These are phyloP conservation scores for Paracyclopina nana DNA, from an alignment of 1,140 invertebrate species.

Conservation along the genomic window DNA sequence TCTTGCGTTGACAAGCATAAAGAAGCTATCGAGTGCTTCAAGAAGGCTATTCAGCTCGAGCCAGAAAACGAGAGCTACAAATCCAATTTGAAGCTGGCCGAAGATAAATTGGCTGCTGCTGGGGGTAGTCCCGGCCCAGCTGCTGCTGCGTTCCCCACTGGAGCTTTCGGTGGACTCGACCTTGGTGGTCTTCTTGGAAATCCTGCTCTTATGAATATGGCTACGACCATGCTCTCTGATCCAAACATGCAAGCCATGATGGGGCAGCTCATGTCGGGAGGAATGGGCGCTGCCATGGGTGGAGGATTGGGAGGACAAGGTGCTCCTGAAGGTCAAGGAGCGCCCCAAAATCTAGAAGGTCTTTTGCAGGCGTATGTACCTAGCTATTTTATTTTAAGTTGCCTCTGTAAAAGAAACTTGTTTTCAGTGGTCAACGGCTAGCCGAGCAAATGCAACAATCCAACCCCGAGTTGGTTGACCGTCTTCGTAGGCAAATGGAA, in stretches of 20 bases:
- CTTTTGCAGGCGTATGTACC: slow-evolving; percentile 19
- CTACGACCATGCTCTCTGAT: slow-evolving; percentile 50
- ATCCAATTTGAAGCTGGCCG: slow-evolving; percentile 51
- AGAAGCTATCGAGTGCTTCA: slow-evolving; percentile 63
- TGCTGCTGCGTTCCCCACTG: slow-evolving; percentile 19
- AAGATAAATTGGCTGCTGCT: slow-evolving; percentile 33
- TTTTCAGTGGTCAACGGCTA: slow-evolving; percentile 40
- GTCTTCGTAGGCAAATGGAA: slow-evolving; percentile 33
- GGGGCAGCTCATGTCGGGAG: slow-evolving; percentile 26
- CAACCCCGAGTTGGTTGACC: slow-evolving; percentile 44
- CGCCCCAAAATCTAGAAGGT: slow-evolving; percentile 15
- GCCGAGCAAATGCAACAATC: slow-evolving; percentile 41
- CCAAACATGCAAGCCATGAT: slow-evolving; percentile 50
- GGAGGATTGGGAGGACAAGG: slow-evolving; percentile 18
- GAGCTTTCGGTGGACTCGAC: slow-evolving; percentile 28
- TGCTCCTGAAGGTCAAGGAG: no score
- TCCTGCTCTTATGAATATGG: slow-evolving; percentile 51
- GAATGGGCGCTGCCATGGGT: slow-evolving; percentile 19
- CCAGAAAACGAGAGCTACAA: slow-evolving; percentile 77
- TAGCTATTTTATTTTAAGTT: background rate
- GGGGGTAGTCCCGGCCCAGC: slow-evolving; percentile 22
- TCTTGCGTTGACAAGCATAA: slow-evolving; percentile 55
- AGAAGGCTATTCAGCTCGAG: slow-evolving; percentile 69
- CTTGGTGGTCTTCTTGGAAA: slow-evolving; percentile 44
- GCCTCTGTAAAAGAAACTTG: slow-evolving; percentile 18